A percentile compares a stretch with the other conserved stretches of the same genome.
These are phyloP conservation scores for Phengaris alcon DNA, from an alignment of 2,888 invertebrate species.

Conservation along the genomic window DNA sequence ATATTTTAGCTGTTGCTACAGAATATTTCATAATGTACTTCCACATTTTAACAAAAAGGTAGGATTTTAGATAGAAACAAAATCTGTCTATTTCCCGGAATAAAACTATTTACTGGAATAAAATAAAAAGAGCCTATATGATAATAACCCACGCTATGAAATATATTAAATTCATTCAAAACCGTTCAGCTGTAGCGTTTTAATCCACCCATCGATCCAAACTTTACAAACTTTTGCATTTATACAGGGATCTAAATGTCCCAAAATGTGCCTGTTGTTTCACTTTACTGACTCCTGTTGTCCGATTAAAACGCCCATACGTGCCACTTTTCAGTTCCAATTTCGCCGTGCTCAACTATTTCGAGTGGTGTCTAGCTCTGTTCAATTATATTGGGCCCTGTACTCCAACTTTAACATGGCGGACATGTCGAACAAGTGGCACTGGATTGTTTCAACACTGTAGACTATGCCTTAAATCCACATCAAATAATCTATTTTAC, in stretches of 20 bases:
- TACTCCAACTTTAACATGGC: constrained; percentile 36
- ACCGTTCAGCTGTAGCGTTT: background rate
- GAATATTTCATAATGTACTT: too few species aligned
- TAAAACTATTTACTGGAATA: background rate
- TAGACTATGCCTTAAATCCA: constrained; percentile 23
- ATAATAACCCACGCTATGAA: background rate
- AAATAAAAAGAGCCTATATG: background rate
- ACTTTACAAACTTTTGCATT: background rate
- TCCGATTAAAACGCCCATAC: constrained; percentile 14
- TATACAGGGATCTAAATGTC: background rate
- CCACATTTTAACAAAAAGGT: too few species aligned
- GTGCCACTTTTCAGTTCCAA: constrained; percentile 42
- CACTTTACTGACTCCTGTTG: background rate
- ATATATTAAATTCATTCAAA: background rate
- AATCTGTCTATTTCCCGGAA: background rate
- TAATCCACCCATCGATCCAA: background rate
- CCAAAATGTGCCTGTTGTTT: background rate
- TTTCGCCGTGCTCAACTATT: constrained; percentile 43
- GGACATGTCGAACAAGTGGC: constrained; percentile 38
- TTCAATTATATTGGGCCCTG: constrained; percentile 52
- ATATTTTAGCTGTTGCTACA: too few species aligned
- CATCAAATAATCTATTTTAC: constrained; percentile 10
- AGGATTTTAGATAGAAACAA: too few species aligned
- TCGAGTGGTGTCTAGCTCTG: constrained; percentile 42
- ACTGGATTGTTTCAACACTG: constrained; percentile 34